Evolutionary conservation across 2,113 vertebrate genomes (phyloP), one percentile per base, ranked within the genome.

Genomic region (Platysteira castanea): DNA sequence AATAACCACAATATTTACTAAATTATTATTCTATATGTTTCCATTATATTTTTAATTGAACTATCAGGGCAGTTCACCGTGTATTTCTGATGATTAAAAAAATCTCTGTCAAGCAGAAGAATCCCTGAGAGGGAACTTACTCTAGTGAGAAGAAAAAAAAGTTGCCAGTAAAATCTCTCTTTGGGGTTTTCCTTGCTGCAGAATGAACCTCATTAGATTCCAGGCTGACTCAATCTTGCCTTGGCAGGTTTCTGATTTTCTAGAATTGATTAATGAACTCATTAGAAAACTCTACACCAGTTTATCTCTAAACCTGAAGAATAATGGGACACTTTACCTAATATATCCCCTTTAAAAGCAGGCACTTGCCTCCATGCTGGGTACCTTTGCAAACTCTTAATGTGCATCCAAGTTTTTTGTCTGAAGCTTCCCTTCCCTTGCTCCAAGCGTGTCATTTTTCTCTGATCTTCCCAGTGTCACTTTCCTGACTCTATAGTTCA

Each of bases 401-500:
- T 31, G 6, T 44, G 46, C 24, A 56, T 75, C 37, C 44, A 57
- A n/a, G 16, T 53, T 65, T 73, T 59, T 61, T 75, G 28, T 70
- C 49, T 39, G 75, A 68, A 65, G 59, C 56, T 39, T 88, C 52
- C 64, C 24, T 83, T 49, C 57, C 35, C 21, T 13, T 47, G 19
- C 44, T 74, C 7, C 2, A 28, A 39, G 15, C 57, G 50, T 92
- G 37, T 67, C 49, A 54, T 97, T 91, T 94, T 90, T 53, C 52
- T 76, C 52, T 35, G 44, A 19, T 73, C 78, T 95, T 96, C 73
- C 59, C 65, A 63, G 85, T 57, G 49, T 89, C 85, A 75, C 78
- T 94, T 93, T 94, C 70, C 91, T 91, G 78, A 82, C 89, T 11
- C 80, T 70, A 27, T 16, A 94, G 93, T 64, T 97, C 94, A 94